phyloP scores from a whole-genome alignment of 1,140 invertebrate genomes.

The Cyrtorhinus lividipennis region DNA sequence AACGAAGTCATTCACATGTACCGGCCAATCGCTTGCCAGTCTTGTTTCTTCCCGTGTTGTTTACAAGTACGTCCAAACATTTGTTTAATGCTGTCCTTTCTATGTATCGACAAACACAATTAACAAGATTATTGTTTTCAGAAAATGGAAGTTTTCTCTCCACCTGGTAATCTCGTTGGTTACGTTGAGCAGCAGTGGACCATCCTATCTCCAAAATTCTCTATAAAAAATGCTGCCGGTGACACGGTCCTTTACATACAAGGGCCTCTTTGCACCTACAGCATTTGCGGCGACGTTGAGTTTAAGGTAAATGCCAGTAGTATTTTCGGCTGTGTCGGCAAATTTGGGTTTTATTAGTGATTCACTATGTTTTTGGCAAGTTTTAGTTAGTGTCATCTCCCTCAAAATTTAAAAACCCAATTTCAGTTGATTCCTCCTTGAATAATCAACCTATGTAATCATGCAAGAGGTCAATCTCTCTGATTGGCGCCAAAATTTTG shows the following conservation, averaged over 20 bases:
- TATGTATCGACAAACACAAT: no score
- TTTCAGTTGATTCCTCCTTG: no score
- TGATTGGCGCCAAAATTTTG: no score
- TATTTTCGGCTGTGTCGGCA: no score
- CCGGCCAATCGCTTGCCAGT: conserved; percentile 57
- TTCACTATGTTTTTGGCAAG: no score
- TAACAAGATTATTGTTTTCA: conserved; percentile 26
- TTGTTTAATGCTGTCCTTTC: no score
- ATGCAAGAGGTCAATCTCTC: no score
- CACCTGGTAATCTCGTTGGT: conserved; percentile 57
- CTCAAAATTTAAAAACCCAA: no score
- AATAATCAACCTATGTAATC: no score
- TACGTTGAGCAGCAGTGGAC: conserved; percentile 75
- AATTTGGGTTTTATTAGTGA: conserved; percentile 3
- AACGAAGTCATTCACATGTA: conserved; percentile 58
- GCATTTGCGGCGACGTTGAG: conserved; percentile 64
- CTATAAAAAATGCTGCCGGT: conserved; percentile 59
- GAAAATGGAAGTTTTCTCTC: conserved; percentile 53
- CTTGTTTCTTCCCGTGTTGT: conserved; percentile 71
- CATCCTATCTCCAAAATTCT: conserved; percentile 58
- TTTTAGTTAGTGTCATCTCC: no score
- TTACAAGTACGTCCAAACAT: conserved; percentile 61
- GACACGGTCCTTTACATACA: conserved; percentile 65
- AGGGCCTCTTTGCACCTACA: conserved; percentile 67
- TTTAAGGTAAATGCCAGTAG: conserved; percentile 40